These are phyloP conservation scores for Spongilla lacustris DNA, from an alignment of 37 sponge, comb jelly and placozoan species.

Conservation along the genomic window DNA sequence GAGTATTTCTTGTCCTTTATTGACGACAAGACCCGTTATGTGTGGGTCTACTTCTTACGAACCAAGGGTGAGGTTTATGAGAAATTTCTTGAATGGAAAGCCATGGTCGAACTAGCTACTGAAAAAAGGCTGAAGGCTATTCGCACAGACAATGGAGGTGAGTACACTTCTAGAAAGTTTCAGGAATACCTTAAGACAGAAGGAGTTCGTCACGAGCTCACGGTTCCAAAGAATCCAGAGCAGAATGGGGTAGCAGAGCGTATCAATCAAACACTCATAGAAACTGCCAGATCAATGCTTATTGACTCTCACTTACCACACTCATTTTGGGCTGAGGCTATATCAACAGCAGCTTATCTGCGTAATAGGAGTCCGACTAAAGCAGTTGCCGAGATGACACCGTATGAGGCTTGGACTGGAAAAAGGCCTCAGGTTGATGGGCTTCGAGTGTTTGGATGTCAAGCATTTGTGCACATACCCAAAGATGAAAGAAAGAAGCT, in stretches of 20 bases:
- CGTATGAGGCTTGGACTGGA: slow-evolving; percentile 39
- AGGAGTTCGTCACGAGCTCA: slow-evolving; percentile 40
- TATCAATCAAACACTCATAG: slow-evolving; percentile 66
- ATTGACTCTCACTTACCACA: slow-evolving; percentile 62
- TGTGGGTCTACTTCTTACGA: slow-evolving; percentile 37
- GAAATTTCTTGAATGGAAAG: slow-evolving; percentile 41
- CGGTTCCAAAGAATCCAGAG: slow-evolving; percentile 53
- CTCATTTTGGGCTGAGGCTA: slow-evolving; percentile 75
- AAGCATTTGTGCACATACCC: slow-evolving; percentile 33
- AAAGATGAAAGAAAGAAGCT: slow-evolving; percentile 58
- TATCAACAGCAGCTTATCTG: slow-evolving; percentile 67
- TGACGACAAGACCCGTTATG: slow-evolving; percentile 57
- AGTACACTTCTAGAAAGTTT: slow-evolving; percentile 58
- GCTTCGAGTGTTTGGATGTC: slow-evolving; percentile 51
- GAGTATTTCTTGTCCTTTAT: slow-evolving; percentile 54
- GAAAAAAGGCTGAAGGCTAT: slow-evolving; percentile 48
- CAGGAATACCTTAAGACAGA: slow-evolving; percentile 43
- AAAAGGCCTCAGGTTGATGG: slow-evolving; percentile 21
- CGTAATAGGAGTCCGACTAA: slow-evolving; percentile 64
- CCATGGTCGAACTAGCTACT: slow-evolving; percentile 21
- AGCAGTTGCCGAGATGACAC: slow-evolving; percentile 37
- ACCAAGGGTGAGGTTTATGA: slow-evolving; percentile 47
- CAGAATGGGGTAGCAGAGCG: slow-evolving; percentile 53
- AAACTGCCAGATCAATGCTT: slow-evolving; percentile 70
- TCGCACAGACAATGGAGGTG: slow-evolving; percentile 66